Conservation (phyloP, 2,888 invertebrate genomes). For the Nezara viridula region DNA sequence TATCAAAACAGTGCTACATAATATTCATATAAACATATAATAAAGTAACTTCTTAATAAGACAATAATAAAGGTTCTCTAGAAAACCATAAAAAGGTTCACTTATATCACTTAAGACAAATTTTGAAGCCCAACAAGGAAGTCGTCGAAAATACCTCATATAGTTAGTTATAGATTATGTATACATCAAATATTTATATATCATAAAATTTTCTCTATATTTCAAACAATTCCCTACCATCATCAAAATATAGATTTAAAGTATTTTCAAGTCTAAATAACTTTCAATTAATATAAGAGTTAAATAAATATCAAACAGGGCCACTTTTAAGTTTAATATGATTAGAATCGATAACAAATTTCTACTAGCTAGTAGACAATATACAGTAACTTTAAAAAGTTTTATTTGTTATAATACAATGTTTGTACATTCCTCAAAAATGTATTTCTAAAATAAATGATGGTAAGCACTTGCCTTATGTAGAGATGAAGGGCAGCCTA, state of each 20-base stretch:
- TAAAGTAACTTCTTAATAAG: conserved; percentile 49
- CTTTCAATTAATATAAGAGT: not conserved
- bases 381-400: conserved; percentile 31
- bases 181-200: conserved; percentile 50
- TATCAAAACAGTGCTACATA: conserved; percentile 47
- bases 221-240: conserved; percentile 57
- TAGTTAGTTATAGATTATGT: conserved; percentile 43
- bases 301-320: conserved; percentile 27
- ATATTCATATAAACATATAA: conserved; percentile 50
- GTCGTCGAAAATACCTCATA: conserved; percentile 51
- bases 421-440: conserved; percentile 43
- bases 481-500: conserved; percentile 51
- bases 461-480: conserved; percentile 55
- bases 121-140: conserved; percentile 59
- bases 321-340: not conserved
- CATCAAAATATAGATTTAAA: conserved; percentile 43
- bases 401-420: conserved; percentile 30
- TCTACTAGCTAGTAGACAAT: conserved; percentile 43
- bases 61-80: conserved; percentile 57
- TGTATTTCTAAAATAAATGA: conserved; percentile 45
- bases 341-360: conserved; percentile 35
- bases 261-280: conserved; percentile 1
- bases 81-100: conserved; percentile 55
- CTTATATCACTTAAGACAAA: conserved; percentile 51
- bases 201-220: conserved; percentile 31